These are phyloP conservation scores for Biston stratarius DNA, from an alignment of 2,888 invertebrate species.

Conservation along the genomic window DNA sequence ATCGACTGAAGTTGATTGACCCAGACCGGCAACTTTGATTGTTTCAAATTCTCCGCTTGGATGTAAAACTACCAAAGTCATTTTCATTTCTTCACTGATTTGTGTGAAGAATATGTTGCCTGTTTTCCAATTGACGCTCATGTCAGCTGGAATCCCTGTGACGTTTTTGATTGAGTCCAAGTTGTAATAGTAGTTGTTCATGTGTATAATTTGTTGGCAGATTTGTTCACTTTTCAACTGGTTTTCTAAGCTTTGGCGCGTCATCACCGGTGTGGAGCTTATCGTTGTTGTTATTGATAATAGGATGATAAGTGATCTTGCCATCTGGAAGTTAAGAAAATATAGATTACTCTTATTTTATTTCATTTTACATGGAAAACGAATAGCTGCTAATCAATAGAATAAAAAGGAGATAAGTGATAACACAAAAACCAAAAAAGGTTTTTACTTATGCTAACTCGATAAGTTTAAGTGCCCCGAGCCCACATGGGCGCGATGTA, in stretches of 20 bases:
- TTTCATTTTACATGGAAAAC: too few species aligned
- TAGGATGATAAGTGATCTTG: slow-evolving; percentile 50
- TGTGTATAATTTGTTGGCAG: slow-evolving; percentile 62
- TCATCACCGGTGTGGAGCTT: slow-evolving; percentile 63
- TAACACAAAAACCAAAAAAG: too few species aligned
- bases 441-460: too few species aligned
- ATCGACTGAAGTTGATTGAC: slow-evolving; percentile 78
- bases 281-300: slow-evolving; percentile 51
- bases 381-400: too few species aligned
- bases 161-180: slow-evolving; percentile 62
- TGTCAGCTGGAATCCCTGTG: slow-evolving; percentile 75
- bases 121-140: slow-evolving; percentile 77
- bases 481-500: too few species aligned
- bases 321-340: slow-evolving; percentile 65
- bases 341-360: neutral
- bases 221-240: slow-evolving; percentile 56
- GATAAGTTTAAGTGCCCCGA: too few species aligned
- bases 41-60: slow-evolving; percentile 66
- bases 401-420: too few species aligned
- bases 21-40: slow-evolving; percentile 74
- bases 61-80: slow-evolving; percentile 70
- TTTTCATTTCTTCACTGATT: slow-evolving; percentile 77
- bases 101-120: slow-evolving; percentile 74
- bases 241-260: slow-evolving; percentile 56
- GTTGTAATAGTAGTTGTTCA: slow-evolving; percentile 71